phyloP scores from a whole-genome alignment of 1,140 invertebrate species.

The Phymastichus coffea region DNA sequence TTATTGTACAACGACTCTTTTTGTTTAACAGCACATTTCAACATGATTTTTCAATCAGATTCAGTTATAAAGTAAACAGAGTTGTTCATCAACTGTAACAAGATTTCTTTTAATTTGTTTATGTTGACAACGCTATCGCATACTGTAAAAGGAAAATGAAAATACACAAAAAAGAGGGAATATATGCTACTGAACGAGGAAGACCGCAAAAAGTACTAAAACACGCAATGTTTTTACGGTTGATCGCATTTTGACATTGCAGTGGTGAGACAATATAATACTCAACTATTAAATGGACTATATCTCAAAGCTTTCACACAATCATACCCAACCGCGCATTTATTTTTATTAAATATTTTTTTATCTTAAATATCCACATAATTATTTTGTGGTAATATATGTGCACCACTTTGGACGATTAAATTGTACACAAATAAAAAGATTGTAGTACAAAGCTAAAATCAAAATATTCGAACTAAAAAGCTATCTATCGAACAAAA shows the following conservation, averaged over 20 bases:
- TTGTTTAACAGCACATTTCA: no score
- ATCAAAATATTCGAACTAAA: not conserved
- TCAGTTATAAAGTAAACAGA: no score
- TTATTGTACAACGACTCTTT: slow-evolving; percentile 16
- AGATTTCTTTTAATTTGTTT: no score
- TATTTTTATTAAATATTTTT: slow-evolving; percentile 31
- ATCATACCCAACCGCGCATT: not conserved
- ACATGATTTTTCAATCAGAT: no score
- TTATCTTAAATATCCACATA: slow-evolving; percentile 35
- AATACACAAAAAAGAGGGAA: no score
- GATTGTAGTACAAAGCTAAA: not conserved
- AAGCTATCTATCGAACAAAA: no score
- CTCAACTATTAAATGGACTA: no score
- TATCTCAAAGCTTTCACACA: slow-evolving; percentile 33
- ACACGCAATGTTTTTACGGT: slow-evolving; percentile 34
- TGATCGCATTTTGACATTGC: no score
- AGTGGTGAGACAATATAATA: no score
- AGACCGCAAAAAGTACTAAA: slow-evolving; percentile 48
- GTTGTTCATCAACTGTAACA: no score
- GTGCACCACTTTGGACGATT: slow-evolving; percentile 7
- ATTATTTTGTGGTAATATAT: slow-evolving; percentile 29
- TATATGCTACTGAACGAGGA: slow-evolving; percentile 43
- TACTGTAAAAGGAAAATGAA: no score
- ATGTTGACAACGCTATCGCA: no score
- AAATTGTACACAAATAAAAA: not conserved